These are phyloP conservation scores for Cheilosia scutellata DNA, from an alignment of 2,888 invertebrate genomes.

Conservation along the genomic window DNA sequence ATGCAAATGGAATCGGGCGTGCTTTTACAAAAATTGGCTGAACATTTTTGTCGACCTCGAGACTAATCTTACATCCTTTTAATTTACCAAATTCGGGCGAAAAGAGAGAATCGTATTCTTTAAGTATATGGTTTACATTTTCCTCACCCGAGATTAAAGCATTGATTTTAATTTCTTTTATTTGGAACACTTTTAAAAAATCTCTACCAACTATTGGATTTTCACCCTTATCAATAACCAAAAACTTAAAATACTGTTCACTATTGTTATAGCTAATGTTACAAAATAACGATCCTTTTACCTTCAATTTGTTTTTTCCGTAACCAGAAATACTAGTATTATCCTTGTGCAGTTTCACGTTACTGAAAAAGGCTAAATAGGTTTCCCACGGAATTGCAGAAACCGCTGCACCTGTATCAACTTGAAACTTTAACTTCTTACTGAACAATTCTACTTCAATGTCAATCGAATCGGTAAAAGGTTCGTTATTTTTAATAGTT, in stretches of 20 bases:
- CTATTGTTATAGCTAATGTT: slow-evolving; percentile 1
- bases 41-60: slow-evolving; percentile 2
- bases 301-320: slow-evolving; percentile 4
- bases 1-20: slow-evolving; percentile 16
- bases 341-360: slow-evolving; percentile 11
- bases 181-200: slow-evolving; percentile 13
- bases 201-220: slow-evolving; percentile 26
- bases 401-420: slow-evolving; percentile 27
- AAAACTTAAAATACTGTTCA: slow-evolving; percentile 1
- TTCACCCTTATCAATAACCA: slow-evolving; percentile 21
- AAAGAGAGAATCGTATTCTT: slow-evolving; percentile 26
- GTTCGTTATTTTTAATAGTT: slow-evolving; percentile 13
- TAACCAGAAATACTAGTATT: slow-evolving; percentile 20
- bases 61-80: slow-evolving; percentile 9
- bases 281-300: slow-evolving; percentile 15
- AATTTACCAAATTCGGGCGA: slow-evolving; percentile 19
- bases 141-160: slow-evolving; percentile 9
- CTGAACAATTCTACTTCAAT: slow-evolving; percentile 6
- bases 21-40: slow-evolving; percentile 22
- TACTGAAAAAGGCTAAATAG: slow-evolving; percentile 1
- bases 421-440: slow-evolving; percentile 9
- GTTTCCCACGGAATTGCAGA: slow-evolving; percentile 20
- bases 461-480: neutral
- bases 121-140: slow-evolving; percentile 19
- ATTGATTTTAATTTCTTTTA: slow-evolving; percentile 16